Conservation (phyloP, 2,888 invertebrate genomes). For the Xestia rhomboidea region DNA sequence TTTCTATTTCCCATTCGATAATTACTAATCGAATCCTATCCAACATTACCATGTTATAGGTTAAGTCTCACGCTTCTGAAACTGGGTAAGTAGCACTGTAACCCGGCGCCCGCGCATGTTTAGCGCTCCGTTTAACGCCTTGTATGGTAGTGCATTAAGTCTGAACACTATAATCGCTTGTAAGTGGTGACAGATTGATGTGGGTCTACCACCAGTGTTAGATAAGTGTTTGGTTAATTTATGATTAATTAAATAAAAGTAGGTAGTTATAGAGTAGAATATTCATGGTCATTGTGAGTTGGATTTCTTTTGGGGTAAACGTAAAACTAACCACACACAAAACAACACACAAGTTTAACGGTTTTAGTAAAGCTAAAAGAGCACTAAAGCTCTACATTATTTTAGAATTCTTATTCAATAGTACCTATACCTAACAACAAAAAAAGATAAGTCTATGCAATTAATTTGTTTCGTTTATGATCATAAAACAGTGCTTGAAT, state of each 20-base stretch:
- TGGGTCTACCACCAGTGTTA: background rate
- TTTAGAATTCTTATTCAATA: background rate
- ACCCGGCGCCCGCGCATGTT: conserved; percentile 47
- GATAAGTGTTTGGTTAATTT: background rate
- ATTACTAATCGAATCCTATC: conserved; percentile 14
- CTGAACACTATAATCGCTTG: conserved; percentile 47
- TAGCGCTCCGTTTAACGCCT: conserved; percentile 43
- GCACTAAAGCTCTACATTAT: background rate
- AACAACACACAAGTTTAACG: background rate
- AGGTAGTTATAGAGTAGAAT: background rate
- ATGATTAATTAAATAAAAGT: background rate
- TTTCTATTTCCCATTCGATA: background rate
- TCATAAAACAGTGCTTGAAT: background rate
- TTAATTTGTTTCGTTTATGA: background rate
- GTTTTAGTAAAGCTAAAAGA: background rate
- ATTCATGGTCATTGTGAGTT: background rate
- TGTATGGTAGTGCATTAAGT: conserved; percentile 52
- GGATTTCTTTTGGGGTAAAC: background rate
- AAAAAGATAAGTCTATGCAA: no score
- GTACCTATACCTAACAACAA: no score
- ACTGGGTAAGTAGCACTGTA: conserved; percentile 60
- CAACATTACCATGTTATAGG: conserved; percentile 36
- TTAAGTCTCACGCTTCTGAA: conserved; percentile 39
- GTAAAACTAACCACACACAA: background rate
- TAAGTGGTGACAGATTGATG: conserved; percentile 45